Evolutionary conservation across 2,888 invertebrate genomes (phyloP).

Genomic region (Polyploca ridens): DNA sequence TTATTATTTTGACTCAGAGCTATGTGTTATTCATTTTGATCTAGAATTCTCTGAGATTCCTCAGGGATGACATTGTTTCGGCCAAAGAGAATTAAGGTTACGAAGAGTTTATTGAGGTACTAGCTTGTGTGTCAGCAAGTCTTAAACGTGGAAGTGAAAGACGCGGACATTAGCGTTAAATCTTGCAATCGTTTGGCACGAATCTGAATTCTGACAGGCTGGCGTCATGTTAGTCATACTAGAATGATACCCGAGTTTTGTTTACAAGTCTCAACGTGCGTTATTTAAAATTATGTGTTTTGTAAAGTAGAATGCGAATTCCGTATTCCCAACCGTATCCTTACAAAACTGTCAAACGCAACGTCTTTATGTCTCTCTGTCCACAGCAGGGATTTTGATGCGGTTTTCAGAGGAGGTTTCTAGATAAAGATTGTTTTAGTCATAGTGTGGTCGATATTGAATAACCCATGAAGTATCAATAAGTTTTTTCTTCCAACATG

Average conservation of each 20-base stretch:
- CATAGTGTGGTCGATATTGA: no score
- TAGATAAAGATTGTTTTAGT: no score
- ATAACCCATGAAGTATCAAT: no score
- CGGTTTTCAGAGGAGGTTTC: no score
- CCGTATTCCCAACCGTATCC: no score
- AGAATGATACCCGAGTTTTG: conserved; percentile 10
- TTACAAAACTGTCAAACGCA: no score
- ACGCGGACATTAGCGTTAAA: background rate
- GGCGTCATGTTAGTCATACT: background rate
- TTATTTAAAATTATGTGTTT: background rate
- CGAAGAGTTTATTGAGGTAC: no score
- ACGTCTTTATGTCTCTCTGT: no score
- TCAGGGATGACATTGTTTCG: background rate
- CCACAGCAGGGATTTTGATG: no score
- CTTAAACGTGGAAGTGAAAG: background rate
- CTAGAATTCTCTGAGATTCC: background rate
- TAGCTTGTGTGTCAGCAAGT: no score
- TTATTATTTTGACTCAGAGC: background rate
- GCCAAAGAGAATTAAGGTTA: no score
- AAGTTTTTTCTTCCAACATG: no score
- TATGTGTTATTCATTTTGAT: background rate
- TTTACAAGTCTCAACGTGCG: background rate
- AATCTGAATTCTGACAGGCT: background rate
- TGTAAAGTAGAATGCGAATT: background rate
- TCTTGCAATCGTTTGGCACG: background rate